phyloP scores from a whole-genome alignment of 2,113 vertebrate species.

The Panthera tigris region DNA sequence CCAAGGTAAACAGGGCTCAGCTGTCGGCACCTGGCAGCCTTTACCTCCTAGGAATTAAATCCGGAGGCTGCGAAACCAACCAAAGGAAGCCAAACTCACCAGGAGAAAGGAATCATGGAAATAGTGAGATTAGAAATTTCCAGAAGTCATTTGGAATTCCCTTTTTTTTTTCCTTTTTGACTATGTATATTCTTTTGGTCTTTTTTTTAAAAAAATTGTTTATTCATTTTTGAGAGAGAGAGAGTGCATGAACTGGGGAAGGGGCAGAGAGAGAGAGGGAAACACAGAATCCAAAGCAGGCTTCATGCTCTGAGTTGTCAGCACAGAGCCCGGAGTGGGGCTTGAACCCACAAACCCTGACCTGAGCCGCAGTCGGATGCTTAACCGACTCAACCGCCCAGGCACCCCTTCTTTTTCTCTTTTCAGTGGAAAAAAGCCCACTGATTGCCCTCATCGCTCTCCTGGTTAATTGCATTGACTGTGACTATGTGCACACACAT shows the following conservation, averaged over 20 bases:
- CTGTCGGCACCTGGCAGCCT: neutral
- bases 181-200: neutral
- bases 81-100: neutral
- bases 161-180: neutral
- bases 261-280: too few species aligned
- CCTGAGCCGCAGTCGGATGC: too few species aligned
- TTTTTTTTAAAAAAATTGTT: too few species aligned
- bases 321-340: too few species aligned
- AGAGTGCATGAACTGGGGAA: too few species aligned
- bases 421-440: neutral
- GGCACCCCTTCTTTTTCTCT: too few species aligned
- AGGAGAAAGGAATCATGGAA: neutral
- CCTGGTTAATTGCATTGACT: neutral
- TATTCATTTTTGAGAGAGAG: too few species aligned
- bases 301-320: too few species aligned
- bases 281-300: too few species aligned
- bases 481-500: slow-evolving; percentile 19
- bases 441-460: neutral
- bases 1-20: neutral
- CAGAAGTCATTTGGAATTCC: neutral
- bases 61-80: neutral
- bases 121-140: neutral
- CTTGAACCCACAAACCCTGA: too few species aligned
- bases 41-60: slow-evolving; percentile 9
- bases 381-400: too few species aligned